Base-by-base conservation (phyloP, 2,888 invertebrate genomes). In the Electrophaes corylata region DNA sequence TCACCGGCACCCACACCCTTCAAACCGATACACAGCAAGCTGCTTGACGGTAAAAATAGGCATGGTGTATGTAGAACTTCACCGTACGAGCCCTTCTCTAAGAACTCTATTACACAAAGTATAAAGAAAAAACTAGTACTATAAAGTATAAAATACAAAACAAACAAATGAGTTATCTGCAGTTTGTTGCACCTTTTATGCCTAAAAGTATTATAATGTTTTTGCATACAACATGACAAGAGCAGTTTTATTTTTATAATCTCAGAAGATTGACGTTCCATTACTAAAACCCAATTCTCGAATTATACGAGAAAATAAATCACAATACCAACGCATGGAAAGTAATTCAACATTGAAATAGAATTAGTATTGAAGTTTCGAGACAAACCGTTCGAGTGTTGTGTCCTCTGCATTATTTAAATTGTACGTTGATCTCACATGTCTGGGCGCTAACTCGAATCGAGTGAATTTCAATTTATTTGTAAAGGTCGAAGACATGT, bases 381-480 rank as follows among this genome's bases (percentile, higher is more conserved):
- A 57, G 49, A 57, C 54, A 53, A 58, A 58, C 51, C 54, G 33
- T 47, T 56, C 23, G 39, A 55, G 18, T 29, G 26, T 58, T 57
- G 58, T 52, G 57, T 55, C 53, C 44, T 54, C 31, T 55, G 53
- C 37, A 53, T 56, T 60, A 66, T 66, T 65, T 58, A 62, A 62
- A 65, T 60, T 60, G 57, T 60, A 61, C 61, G 51, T 62, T 61
- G 60, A 60, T 62, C 65, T 61, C 51, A 31, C 51, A 51, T 29
- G 66, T 62, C 58, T 64, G 60, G 45, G 50, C 45, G 57, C 63
- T 66, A 67, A 65, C 64, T 65, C 56, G 67, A 62, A 65, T 62
- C 57, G 59, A 67, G 64, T 64, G 65, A 67, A 71, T 66, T 67
- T 69, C 66, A 70, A 72, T 70, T 59, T 60, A 53, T 58, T 56